A percentile compares a stretch with the other conserved stretches of the same genome.
Conservation (phyloP, 1,140 invertebrate species). For the Brachionus rotundiformis region DNA sequence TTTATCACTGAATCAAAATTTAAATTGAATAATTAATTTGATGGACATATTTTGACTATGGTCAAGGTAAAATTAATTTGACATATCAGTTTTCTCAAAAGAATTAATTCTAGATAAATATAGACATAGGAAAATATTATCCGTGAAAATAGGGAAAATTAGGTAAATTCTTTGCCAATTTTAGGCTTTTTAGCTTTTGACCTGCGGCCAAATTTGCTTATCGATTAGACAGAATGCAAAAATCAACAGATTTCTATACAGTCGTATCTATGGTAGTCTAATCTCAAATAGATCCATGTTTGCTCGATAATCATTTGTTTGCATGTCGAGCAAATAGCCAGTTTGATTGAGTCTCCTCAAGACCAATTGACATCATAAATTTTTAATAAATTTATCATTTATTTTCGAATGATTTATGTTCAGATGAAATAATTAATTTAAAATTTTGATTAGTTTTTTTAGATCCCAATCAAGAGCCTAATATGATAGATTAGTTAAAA, state of each 20-base stretch:
- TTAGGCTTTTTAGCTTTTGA: too few species aligned
- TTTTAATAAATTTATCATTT: background rate
- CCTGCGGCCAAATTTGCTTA: too few species aligned
- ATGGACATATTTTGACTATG: background rate
- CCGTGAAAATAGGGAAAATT: background rate
- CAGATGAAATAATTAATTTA: background rate
- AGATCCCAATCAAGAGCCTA: background rate
- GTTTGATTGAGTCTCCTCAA: background rate
- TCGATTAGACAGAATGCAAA: background rate
- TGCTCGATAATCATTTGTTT: background rate
- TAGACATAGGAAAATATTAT: background rate
- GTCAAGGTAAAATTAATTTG: background rate
- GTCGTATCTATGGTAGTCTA: background rate
- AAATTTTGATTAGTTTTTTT: background rate
- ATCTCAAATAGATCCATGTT: background rate
- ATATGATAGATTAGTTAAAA: background rate
- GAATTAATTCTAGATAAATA: background rate
- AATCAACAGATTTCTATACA: background rate
- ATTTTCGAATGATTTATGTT: background rate
- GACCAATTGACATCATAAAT: background rate
- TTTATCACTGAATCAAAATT: too few species aligned
- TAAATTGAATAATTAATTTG: background rate
- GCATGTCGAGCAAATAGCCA: background rate
- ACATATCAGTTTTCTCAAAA: background rate
- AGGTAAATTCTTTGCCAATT: background rate